A percentile compares a stretch with the other conserved stretches of the same genome.
phyloP scores from a whole-genome alignment of 92 coral and sea anemone species.

The Pocillopora grandis region DNA sequence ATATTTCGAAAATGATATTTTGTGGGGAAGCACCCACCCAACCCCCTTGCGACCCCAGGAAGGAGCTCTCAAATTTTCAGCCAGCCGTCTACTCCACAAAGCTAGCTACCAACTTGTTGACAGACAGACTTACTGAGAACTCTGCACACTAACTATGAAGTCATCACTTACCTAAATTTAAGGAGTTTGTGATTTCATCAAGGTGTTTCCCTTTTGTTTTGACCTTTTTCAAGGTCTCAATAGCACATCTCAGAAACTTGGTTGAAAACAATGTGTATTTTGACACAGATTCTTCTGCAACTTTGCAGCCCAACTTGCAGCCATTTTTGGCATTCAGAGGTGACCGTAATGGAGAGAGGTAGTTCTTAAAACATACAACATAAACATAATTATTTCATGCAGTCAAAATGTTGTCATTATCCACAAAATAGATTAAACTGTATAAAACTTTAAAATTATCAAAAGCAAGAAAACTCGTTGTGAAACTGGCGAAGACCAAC shows the following conservation, averaged over 20 bases:
- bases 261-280: conserved; percentile 74
- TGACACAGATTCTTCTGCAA: conserved; percentile 64
- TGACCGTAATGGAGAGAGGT: conserved; percentile 60
- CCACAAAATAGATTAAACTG: too few species aligned
- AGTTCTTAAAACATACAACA: conserved; percentile 44
- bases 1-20: too few species aligned
- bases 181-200: conserved; percentile 53
- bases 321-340: conserved; percentile 61
- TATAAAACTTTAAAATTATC: too few species aligned
- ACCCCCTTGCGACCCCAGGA: too few species aligned
- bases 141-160: neutral
- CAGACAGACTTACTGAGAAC: too few species aligned
- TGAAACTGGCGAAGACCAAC: conserved; percentile 19
- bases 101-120: too few species aligned
- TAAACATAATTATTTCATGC: neutral
- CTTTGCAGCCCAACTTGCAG: conserved; percentile 51
- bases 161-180: conserved; percentile 64
- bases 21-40: too few species aligned
- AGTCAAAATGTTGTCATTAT: too few species aligned
- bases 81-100: too few species aligned
- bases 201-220: conserved; percentile 46
- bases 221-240: conserved; percentile 68
- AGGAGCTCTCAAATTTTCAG: too few species aligned
- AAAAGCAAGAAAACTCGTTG: neutral
- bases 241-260: conserved; percentile 79